Base-by-base conservation (phyloP, 2,113 vertebrate species). In the Istiophorus platypterus region DNA sequence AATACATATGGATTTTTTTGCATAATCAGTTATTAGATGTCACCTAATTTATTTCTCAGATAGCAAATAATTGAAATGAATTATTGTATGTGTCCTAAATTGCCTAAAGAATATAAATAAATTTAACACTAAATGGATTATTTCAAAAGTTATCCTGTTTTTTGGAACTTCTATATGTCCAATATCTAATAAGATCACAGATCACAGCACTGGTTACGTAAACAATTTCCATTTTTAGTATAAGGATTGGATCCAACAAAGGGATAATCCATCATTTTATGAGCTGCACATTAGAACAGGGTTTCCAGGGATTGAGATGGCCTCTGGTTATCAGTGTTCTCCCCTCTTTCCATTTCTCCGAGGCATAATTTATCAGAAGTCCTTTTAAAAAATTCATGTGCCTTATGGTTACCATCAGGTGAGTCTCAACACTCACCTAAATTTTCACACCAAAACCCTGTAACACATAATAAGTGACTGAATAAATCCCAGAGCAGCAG, bases 201-300 rank as follows among this genome's bases (percentile, higher is more conserved):
- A 34, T 34, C 31, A 37, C 37, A 14, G 8, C 18, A 17, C 58
- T 74, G 34, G 64, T 80, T 41, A 45, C 63, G 22, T 34, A 65
- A 77, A 26, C 22, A 34, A 4, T 14, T 0, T 0, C 20, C 62
- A 58, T 58, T 64, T 64, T 73, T 76, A 65, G n/a, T 17, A 1
- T 10, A 57, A n/a, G 9, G 27, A 63, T 1, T 67, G 29, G 13
- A 72, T 39, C 14, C 39, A 72, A n/a, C 37, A 2, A 42, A 26
- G n/a, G n/a, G 62, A 73, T 56, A 65, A 85, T 80, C 68, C 37
- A 66, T 72, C 62, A 72, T 39, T 76, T 62, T 41, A 63, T 18
- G 11, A 20, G 2, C 9, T 47, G 42, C 56, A 66, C 27, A 81
- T 63, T 49, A 18, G 34, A 76, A 54, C 10, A 37, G 11, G 17